A percentile compares a stretch with the other conserved stretches of the same genome.
Evolutionary conservation across 2,888 invertebrate species (phyloP).

Genomic region (Hydrotaea cyrtoneurina): DNA sequence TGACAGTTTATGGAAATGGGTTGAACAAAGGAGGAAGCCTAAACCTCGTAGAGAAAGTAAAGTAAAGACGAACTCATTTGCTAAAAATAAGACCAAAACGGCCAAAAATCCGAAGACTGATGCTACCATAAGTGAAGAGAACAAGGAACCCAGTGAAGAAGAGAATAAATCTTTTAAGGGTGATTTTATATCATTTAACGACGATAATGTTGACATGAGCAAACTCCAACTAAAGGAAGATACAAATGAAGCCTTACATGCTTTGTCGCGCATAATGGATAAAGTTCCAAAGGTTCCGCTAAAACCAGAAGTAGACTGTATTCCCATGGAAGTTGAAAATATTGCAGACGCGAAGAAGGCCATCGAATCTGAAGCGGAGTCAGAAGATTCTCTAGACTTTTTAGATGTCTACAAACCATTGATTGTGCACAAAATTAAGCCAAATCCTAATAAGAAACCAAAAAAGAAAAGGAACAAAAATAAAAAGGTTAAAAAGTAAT

Average conservation of each 20-base stretch:
- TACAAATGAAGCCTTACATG: conserved; percentile 49
- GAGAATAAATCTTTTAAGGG: conserved; percentile 63
- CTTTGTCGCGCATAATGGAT: conserved; percentile 69
- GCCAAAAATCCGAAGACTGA: neutral
- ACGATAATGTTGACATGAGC: conserved; percentile 41
- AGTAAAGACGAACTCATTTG: too few species aligned
- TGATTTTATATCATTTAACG: conserved; percentile 73
- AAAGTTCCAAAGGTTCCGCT: conserved; percentile 6
- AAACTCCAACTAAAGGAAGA: conserved; percentile 55
- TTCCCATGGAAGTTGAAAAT: conserved; percentile 29
- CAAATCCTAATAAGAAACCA: conserved; percentile 73
- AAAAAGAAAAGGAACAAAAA: conserved; percentile 68
- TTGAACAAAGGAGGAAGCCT: conserved; percentile 53
- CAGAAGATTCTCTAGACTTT: conserved; percentile 73
- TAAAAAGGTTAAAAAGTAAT: conserved; percentile 46
- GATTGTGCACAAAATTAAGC: conserved; percentile 71
- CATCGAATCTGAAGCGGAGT: neutral
- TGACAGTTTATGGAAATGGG: conserved; percentile 70
- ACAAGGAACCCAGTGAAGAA: neutral
- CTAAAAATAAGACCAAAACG: neutral
- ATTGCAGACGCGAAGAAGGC: neutral
- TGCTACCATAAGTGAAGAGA: neutral
- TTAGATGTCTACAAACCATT: conserved; percentile 71
- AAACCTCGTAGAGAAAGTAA: neutral
- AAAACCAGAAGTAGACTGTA: neutral